Evolutionary conservation across 2,888 invertebrate species (phyloP), one percentile per base, ranked within the genome.

Genomic region (Drosophila testacea): DNA sequence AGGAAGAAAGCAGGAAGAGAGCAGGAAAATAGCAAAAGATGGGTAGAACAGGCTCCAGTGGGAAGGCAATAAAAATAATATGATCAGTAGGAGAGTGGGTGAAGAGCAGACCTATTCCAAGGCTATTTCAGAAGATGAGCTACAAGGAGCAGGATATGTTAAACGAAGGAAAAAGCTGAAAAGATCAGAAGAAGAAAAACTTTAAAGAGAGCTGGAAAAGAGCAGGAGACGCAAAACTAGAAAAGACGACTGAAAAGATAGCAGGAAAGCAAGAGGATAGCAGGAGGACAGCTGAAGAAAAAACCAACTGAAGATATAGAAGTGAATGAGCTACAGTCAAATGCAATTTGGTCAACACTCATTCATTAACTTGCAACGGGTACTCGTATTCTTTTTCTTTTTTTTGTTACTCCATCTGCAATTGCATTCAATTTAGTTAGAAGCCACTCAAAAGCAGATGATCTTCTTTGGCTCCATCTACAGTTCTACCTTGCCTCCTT

Each of bases 401-500:
- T 44, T 3, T n/a, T 36, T 13, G 16, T 30, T 9, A 6, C 1
- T 30, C 34, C 64, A 57, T 65, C 70, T 69, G 75, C 88, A 85
- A 85, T 85, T 86, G 88, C 83, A 88, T 88, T 85, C 83, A 88
- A 85, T 85, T 85, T 85, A 81, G 88, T 86, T 86, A 81, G 69
- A 68, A 71, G 70, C 76, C 65, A 69, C 62, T 41, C 62, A 41
- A 32, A 32, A 39, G 66, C 62, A 61, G 54, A 46, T 34, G 67
- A 69, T 69, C 46, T 54, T 42, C 47, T 41, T 16, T 51, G 56
- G 62, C 67, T 68, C 56, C 62, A 56, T 42, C 55, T 9, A 13
- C 13, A 6, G 9, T 13, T 36, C 13, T 1, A 32, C 0, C 34
- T 6, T 27, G 22, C 2, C 22, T 22, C 27, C 47, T 36, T 16